These are phyloP conservation scores for Copidosoma floridanum DNA, from an alignment of 1,140 invertebrate species.

Conservation along the genomic window DNA sequence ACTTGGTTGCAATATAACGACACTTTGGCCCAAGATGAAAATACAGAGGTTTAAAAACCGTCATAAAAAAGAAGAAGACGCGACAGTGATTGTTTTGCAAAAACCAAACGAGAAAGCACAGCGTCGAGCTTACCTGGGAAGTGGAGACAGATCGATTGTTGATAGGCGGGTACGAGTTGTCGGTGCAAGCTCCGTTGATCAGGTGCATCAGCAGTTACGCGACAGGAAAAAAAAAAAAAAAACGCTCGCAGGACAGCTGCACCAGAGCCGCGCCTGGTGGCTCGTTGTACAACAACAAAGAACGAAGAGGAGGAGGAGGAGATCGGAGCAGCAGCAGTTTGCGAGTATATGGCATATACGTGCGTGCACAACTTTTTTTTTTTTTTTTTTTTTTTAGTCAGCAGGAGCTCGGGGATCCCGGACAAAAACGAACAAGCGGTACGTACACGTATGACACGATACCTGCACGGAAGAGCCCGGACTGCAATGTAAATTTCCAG, in stretches of 20 bases:
- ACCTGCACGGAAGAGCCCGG: too few relatives aligned
- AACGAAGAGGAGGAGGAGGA: background rate
- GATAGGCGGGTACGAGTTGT: background rate
- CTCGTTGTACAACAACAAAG: background rate
- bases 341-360: background rate
- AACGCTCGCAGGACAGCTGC: too few relatives aligned
- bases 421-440: too few relatives aligned
- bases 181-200: too few relatives aligned
- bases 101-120: too few relatives aligned
- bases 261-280: too few relatives aligned
- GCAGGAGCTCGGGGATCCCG: too few relatives aligned
- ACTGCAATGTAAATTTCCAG: too few relatives aligned
- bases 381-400: background rate
- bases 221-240: background rate
- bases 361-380: background rate
- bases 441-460: too few relatives aligned
- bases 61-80: too few relatives aligned
- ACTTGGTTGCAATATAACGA: too few relatives aligned
- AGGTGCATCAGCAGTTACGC: background rate
- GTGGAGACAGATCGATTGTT: background rate
- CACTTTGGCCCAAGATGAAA: background rate
- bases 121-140: background rate
- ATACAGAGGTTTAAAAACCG: background rate
- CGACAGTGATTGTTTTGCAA: too few relatives aligned
- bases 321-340: background rate